phyloP scores from a whole-genome alignment of 2,113 vertebrate genomes.

The Colaptes auratus region DNA sequence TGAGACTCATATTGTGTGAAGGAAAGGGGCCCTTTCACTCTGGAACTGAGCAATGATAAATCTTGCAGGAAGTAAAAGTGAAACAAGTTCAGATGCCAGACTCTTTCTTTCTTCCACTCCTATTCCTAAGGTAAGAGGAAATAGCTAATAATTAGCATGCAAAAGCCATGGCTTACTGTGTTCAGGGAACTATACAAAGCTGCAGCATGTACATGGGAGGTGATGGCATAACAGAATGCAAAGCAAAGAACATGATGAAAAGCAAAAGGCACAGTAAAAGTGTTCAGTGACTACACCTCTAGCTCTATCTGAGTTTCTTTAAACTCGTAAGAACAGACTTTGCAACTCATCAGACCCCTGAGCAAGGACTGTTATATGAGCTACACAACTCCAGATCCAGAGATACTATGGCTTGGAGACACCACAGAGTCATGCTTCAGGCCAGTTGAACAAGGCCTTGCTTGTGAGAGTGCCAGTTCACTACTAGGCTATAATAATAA shows the following conservation, averaged over 20 bases:
- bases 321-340: background rate
- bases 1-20: background rate
- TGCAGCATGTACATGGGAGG: background rate
- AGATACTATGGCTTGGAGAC: background rate
- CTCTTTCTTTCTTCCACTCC: background rate
- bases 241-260: background rate
- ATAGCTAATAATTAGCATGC: constrained; percentile 23
- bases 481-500: background rate
- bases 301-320: background rate
- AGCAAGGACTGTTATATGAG: background rate
- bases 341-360: background rate
- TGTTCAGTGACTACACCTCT: background rate
- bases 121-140: constrained; percentile 23
- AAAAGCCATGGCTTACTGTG: background rate
- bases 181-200: background rate
- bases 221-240: background rate
- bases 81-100: background rate
- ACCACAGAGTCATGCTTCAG: background rate
- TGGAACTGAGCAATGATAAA: background rate
- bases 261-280: background rate
- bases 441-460: background rate
- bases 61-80: background rate
- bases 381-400: background rate
- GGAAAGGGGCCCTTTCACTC: background rate
- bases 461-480: background rate